Conservation (phyloP, 2,113 vertebrate species). For the Dipodomys spectabilis region DNA sequence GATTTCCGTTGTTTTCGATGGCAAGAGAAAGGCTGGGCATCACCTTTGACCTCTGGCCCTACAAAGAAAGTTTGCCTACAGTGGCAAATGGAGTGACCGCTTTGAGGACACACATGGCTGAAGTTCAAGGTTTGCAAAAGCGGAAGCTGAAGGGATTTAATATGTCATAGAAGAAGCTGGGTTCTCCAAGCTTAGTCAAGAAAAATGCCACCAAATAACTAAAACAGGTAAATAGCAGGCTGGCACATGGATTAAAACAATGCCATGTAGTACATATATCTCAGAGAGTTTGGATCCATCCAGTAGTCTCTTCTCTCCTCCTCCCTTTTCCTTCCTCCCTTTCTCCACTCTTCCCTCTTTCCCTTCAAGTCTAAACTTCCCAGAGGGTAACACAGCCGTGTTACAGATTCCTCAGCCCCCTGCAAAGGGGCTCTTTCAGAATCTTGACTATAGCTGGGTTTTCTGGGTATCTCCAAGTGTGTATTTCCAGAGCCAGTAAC, state of each 20-base stretch:
- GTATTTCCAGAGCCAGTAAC: slow-evolving; percentile 1
- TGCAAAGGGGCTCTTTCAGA: neutral
- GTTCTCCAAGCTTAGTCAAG: slow-evolving; percentile 2
- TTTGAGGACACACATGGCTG: slow-evolving; percentile 62
- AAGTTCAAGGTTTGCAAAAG: slow-evolving; percentile 62
- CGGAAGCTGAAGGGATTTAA: slow-evolving; percentile 32
- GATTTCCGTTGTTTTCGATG: slow-evolving; percentile 78
- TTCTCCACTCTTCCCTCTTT: no score
- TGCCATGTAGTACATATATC: neutral
- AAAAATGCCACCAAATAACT: slow-evolving; percentile 27
- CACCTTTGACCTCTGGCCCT: slow-evolving; percentile 72
- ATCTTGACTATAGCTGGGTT: no score
- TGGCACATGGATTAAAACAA: neutral
- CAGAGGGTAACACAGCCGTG: neutral
- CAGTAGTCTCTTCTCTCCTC: neutral
- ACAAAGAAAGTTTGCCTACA: slow-evolving; percentile 71
- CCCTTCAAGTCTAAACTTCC: neutral
- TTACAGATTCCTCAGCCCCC: neutral
- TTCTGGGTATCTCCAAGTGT: neutral
- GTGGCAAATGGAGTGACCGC: slow-evolving; percentile 70
- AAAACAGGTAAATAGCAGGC: slow-evolving; percentile 47
- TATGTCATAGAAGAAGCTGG: slow-evolving; percentile 42
- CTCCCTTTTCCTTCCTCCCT: neutral
- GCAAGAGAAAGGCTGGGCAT: slow-evolving; percentile 64
- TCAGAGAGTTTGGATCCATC: neutral